A percentile compares a stretch with the other conserved stretches of the same genome.
These are phyloP conservation scores for Neodon shergylaensis DNA, from an alignment of 2,113 vertebrate species.

Conservation along the genomic window DNA sequence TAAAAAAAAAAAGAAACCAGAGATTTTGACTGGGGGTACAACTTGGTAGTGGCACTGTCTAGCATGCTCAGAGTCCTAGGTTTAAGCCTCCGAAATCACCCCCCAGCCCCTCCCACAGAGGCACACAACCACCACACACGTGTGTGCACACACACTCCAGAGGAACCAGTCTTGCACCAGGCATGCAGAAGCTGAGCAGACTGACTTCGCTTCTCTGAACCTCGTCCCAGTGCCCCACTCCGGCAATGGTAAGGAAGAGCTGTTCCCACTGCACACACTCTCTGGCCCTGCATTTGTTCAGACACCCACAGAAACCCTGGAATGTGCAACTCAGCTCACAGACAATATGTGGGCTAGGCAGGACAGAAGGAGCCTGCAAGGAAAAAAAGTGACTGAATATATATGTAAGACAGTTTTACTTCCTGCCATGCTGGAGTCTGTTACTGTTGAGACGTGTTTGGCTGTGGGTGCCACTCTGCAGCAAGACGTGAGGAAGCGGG, in stretches of 20 bases:
- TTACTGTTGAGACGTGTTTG: not conserved
- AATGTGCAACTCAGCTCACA: not conserved
- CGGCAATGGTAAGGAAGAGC: not conserved
- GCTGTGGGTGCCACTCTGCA: not conserved
- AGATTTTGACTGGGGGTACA: not conserved
- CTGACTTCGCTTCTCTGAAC: fast-evolving
- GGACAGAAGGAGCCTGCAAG: not conserved
- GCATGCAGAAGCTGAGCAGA: not conserved
- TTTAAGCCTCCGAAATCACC: not conserved
- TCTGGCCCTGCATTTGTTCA: fast-evolving
- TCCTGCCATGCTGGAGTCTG: not conserved
- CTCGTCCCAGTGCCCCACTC: not conserved
- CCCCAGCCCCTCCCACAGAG: too few relatives aligned
- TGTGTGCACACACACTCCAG: too few relatives aligned
- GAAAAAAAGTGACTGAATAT: not conserved
- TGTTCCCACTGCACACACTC: fast-evolving
- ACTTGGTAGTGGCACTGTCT: not conserved
- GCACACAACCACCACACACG: too few relatives aligned
- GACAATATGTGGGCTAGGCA: not conserved
- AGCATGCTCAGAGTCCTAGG: not conserved
- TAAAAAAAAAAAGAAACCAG: too few relatives aligned
- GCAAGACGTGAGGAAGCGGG: not conserved
- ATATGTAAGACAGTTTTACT: not conserved
- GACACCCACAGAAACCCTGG: not conserved
- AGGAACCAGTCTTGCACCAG: not conserved